These are phyloP conservation scores for Meriones unguiculatus DNA, from an alignment of 2,113 vertebrate species.

Conservation along the genomic window DNA sequence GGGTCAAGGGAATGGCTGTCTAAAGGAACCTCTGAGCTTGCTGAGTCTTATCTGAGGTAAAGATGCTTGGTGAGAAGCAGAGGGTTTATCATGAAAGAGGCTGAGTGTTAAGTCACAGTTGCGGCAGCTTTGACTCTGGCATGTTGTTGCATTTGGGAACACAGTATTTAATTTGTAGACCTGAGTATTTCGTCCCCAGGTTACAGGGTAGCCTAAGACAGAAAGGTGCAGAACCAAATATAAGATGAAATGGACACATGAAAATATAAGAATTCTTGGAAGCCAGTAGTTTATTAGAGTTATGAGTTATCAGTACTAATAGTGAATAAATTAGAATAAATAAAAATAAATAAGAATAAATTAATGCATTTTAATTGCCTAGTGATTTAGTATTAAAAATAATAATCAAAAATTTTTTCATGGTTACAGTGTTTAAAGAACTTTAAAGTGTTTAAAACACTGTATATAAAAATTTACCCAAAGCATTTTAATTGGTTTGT, in stretches of 20 bases:
- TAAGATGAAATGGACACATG: not conserved
- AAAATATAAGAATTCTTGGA: not conserved
- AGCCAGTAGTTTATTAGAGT: not conserved
- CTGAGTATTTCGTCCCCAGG: not conserved
- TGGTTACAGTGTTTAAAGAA: not conserved
- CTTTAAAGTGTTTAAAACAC: no score
- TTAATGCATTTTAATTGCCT: not conserved
- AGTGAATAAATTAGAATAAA: not conserved
- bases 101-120: not conserved
- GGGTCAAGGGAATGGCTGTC: not conserved
- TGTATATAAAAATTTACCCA: not conserved
- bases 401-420: not conserved
- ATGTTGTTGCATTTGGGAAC: slow-evolving; percentile 10
- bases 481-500: slow-evolving; percentile 25
- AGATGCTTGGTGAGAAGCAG: not conserved
- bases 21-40: slow-evolving; percentile 51
- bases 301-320: not conserved
- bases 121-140: not conserved
- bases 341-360: no score
- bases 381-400: not conserved
- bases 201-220: slow-evolving; percentile 1
- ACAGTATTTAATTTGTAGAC: slow-evolving; percentile 8
- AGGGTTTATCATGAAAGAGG: not conserved
- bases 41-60: slow-evolving; percentile 34
- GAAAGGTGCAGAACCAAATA: not conserved